Evolutionary conservation across 1,140 invertebrate genomes (phyloP).

Genomic region (Drosophila varians): DNA sequence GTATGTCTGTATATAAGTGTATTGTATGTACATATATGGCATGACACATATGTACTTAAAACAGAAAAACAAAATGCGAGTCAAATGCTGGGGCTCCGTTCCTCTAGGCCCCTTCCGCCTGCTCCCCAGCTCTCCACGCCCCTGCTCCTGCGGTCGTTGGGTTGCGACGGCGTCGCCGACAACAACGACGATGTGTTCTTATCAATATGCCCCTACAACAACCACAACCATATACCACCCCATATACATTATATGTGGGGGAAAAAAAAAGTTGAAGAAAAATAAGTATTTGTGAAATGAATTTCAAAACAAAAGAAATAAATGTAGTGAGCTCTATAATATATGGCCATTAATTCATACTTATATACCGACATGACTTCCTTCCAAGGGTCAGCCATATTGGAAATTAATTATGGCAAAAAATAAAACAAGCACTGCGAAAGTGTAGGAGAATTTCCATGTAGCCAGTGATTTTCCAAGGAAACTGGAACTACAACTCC

Average conservation of each 20-base stretch:
- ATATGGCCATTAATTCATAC: slow-evolving; percentile 15
- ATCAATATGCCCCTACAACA: slow-evolving; percentile 62
- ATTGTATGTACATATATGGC: not conserved
- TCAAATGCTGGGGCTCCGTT: slow-evolving; percentile 27
- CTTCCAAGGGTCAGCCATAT: slow-evolving; percentile 61
- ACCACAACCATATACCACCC: slow-evolving; percentile 28
- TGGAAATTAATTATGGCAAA: slow-evolving; percentile 45
- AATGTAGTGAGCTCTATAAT: slow-evolving; percentile 35
- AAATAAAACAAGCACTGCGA: not conserved
- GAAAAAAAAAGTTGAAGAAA: slow-evolving; percentile 45
- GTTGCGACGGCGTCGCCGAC: slow-evolving; percentile 38
- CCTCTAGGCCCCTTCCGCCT: slow-evolving; percentile 1
- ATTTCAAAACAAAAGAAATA: slow-evolving; percentile 78
- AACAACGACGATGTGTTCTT: slow-evolving; percentile 48
- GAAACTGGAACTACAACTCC: slow-evolving; percentile 26
- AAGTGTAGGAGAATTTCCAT: not conserved
- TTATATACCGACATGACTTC: slow-evolving; percentile 38
- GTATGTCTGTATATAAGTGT: slow-evolving; percentile 7
- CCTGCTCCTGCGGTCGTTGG: slow-evolving; percentile 54
- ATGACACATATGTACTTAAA: slow-evolving; percentile 21
- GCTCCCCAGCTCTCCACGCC: not conserved
- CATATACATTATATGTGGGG: slow-evolving; percentile 35
- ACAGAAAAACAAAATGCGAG: slow-evolving; percentile 47
- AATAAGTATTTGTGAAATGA: slow-evolving; percentile 53
- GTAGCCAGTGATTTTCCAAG: slow-evolving; percentile 36